Base-by-base conservation (phyloP, 2,888 invertebrate genomes). In the Tachystola acroxantha region DNA sequence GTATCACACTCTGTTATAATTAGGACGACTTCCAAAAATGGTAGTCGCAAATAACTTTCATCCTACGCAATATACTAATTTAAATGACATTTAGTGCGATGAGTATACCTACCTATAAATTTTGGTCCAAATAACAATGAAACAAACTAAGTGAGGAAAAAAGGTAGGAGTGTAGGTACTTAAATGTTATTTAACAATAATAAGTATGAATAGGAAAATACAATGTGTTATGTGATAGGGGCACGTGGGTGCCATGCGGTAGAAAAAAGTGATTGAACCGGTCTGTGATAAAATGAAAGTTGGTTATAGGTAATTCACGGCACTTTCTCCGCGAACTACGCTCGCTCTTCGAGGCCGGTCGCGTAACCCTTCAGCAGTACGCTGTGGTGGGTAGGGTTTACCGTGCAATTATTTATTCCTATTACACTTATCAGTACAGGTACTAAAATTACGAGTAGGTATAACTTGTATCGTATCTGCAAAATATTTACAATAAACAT, bases 241-340 rank as follows among this genome's bases (percentile, higher is more conserved):
- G 33, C 41, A 43, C 30, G 44, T 42, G 39, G 41, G 43, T 39
- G 43, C 39, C 37, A 39, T 39, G 44, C 40, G 41, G 41, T 43
- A 48, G 50, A 63, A 65, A 69, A 65, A 72, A 63, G 51, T 50
- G 42, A 60, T 60, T 51, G 51, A 72, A 76, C 76, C 73, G 64
- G 76, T 74, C 62, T 53, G 50, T 52, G 56, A 63, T 68, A 57
- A 67, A 74, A 81, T 56, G 78, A 78, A 79, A 79, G 79, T 74
- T 66, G 59, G 57, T 54, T 64, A 63, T 69, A 63, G 57, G 60
- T 59, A 70, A 61, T 60, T 62, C 63, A 54, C 54, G 55, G 56
- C 66, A 82, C 81, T 81, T 82, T 82, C 81, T 73, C 80, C 58
- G 51, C 56, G 48, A 56, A 55, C 46, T 60, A 47, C 44, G 44